Evolutionary conservation across 2,113 vertebrate species (phyloP).

Genomic region (Salminus brasiliensis): DNA sequence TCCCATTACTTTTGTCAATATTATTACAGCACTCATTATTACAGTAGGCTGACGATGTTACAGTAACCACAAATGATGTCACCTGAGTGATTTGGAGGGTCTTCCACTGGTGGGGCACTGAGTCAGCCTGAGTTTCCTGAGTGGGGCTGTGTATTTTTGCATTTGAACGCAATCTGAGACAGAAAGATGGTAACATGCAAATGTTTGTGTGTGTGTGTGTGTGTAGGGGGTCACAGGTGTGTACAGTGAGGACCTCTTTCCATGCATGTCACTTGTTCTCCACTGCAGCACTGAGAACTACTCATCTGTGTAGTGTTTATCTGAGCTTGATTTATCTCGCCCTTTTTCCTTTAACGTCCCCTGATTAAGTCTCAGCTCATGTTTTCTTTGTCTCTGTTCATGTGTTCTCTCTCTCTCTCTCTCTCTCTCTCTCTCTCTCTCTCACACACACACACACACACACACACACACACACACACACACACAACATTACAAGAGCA

Average conservation of each 20-base stretch:
- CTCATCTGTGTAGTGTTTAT: conserved; percentile 6
- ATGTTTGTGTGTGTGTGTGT: conserved; percentile 8
- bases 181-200: background rate
- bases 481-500: background rate
- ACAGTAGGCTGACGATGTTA: conserved; percentile 7
- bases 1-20: no score
- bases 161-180: background rate
- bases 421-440: background rate
- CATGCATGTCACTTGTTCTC: background rate
- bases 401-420: background rate
- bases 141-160: background rate
- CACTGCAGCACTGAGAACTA: background rate
- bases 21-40: no score
- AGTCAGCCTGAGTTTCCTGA: conserved; percentile 17
- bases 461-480: no score
- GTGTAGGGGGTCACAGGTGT: background rate
- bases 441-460: no score
- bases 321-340: background rate
- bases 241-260: conserved; percentile 18
- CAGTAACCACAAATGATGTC: background rate
- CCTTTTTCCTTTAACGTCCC: background rate
- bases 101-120: conserved; percentile 6
- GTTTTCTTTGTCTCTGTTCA: background rate
- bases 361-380: background rate
- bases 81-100: conserved; percentile 12